Base-by-base conservation (phyloP, 2,888 invertebrate genomes). In the Linnaemya tessellans region DNA sequence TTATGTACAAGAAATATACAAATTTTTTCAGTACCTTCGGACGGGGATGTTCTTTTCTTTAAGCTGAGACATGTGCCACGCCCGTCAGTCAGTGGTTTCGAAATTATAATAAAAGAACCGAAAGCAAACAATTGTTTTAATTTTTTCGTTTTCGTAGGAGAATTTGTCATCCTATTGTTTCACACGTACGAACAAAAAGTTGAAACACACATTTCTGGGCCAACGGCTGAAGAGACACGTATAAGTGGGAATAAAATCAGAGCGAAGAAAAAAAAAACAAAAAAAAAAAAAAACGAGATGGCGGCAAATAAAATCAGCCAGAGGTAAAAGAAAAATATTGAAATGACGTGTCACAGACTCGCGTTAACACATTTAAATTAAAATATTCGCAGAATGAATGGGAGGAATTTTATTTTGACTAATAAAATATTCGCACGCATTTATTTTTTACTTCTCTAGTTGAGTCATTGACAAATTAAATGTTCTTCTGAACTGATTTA, bases 121-220 rank as follows among this genome's bases (percentile, higher is more conserved):
- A 25, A 35, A 60, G 8, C 46, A 60, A 46, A 54, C 15, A 46
- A n/a, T 18, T 18, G 18, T 20, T 46, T 15, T n/a, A n/a, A n/a
- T n/a, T 10, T 0, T 25, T 51, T 54, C 25, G 9, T 51, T 70
- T 58, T 71, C 25, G 11, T 4, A 7, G n/a, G 11, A 13, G 11
- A 77, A 77, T 60, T 73, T 71, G 82, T 83, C 82, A 71, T 83
- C 71, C 58, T 60, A 71, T 15, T 22, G 22, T 49, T 20, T 49
- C 46, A 54, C n/a, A 5, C 18, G 38, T 64, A 30, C 25, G 18
- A 49, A 67, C 4, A 74, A 11, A 51, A 49, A 62, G 35, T 51
- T 41, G 58, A 38, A 67, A 67, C 38, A 38, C 41, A 8, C n/a
- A 58, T 60, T 51, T 73, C 22, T 18, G 46, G 46, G 46, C 41